These are phyloP conservation scores for Lepus townsendii DNA, from an alignment of 2,797 vertebrate genomes.

Conservation along the genomic window DNA sequence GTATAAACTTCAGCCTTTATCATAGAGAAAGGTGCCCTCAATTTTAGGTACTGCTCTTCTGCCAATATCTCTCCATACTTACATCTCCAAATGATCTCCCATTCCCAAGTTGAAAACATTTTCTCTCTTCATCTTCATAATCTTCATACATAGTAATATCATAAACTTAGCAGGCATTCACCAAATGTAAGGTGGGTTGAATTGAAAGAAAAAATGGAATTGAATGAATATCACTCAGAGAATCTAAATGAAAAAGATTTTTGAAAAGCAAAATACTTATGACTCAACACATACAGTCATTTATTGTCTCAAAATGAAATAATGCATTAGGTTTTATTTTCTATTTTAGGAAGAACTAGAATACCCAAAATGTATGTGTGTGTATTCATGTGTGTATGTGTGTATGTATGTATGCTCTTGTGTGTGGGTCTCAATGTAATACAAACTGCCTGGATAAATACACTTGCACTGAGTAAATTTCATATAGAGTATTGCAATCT, in stretches of 20 bases:
- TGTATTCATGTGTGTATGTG: not conserved
- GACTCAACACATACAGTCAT: not conserved
- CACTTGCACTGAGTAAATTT: slow-evolving; percentile 18
- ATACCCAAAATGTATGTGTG: not conserved
- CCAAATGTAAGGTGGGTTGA: not conserved
- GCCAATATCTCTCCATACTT: not conserved
- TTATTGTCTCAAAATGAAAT: not conserved
- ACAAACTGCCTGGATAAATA: not conserved
- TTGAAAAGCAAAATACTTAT: not conserved
- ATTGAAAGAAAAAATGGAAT: not conserved
- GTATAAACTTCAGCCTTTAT: not conserved
- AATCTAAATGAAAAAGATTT: slow-evolving; percentile 20
- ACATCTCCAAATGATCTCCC: too few relatives aligned
- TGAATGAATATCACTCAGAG: not conserved
- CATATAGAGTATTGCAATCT: not conserved
- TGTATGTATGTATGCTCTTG: not conserved
- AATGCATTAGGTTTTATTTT: slow-evolving; percentile 19
- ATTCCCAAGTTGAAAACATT: not conserved
- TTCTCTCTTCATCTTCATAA: not conserved
- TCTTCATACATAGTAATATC: not conserved
- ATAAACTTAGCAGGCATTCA: not conserved
- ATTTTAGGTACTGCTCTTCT: not conserved
- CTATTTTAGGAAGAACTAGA: not conserved
- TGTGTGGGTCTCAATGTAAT: not conserved
- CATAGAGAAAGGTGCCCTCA: not conserved